Base-by-base conservation (phyloP, 2,113 vertebrate genomes). In the Gadus chalcogrammus region DNA sequence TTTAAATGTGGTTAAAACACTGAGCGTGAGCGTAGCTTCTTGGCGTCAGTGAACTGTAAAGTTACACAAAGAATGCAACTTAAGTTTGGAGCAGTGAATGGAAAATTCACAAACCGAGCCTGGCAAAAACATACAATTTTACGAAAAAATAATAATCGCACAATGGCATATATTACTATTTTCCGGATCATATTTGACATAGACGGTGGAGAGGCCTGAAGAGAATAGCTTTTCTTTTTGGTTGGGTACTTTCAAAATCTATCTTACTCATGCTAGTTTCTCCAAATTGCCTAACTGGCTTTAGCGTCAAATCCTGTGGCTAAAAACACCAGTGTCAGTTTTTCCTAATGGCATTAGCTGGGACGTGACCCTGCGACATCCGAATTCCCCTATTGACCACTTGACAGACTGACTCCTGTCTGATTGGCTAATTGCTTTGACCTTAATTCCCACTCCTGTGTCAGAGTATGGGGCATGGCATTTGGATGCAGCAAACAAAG, bases 381-480 rank as follows among this genome's bases (percentile, higher is more conserved):
- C 75, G 59, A 59, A 74, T 38, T 64, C 65, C 68, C 31, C 12
- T 5, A 62, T 71, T 56, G 65, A 60, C 77, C 27, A 16, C 15
- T n/a, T 58, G 15, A 58, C 55, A 58, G 60, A 71, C 77, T 73
- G 61, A 76, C 76, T 71, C 62, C 71, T 70, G 65, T 76, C 72
- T 48, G 73, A 61, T 76, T 75, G 78, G 64, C 70, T 72, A 81
- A 82, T 75, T 70, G 61, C 71, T 65, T 63, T 77, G 71, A 70
- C 64, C 71, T 61, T 75, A 70, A 79, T 77, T 84, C 71, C 69
- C 67, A 74, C 61, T 58, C 16, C 56, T 69, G 59, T 70, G 70
- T 76, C 81, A 70, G 65, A 13, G 24, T 61, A 66, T 24, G 69
- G 78, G 61, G 5, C 61, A 60, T 11, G 59, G 56, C 48, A 61